Conservation (phyloP, 2,888 invertebrate genomes). For the Sthenelais limicola region DNA sequence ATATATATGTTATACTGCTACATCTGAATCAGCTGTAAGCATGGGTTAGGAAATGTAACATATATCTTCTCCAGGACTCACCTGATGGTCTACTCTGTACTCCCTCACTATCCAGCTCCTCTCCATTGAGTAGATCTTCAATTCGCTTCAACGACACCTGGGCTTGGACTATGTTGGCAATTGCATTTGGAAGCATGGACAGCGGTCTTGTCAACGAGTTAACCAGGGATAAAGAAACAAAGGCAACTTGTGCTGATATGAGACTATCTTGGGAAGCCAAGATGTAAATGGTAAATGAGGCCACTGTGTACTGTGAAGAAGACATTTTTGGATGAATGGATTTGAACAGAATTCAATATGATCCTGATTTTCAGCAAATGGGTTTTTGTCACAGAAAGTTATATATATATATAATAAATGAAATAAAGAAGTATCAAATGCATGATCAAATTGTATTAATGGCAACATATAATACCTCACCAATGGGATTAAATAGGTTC, state of each 20-base stretch:
- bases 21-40: too few relatives aligned
- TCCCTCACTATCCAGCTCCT: constrained; percentile 33
- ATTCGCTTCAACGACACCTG: constrained; percentile 27
- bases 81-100: constrained; percentile 5
- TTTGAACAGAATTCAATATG: too few relatives aligned
- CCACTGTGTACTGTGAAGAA: constrained; percentile 39
- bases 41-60: too few relatives aligned
- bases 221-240: constrained; percentile 42
- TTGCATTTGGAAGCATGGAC: constrained; percentile 39
- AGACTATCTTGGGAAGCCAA: constrained; percentile 22
- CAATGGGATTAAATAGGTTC: too few relatives aligned
- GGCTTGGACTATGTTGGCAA: constrained; percentile 39
- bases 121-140: constrained; percentile 25
- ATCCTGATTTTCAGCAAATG: too few relatives aligned
- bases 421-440: too few relatives aligned
- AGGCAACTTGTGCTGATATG: constrained; percentile 40
- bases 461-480: too few relatives aligned
- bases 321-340: too few relatives aligned
- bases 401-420: too few relatives aligned
- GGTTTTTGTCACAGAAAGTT: too few relatives aligned
- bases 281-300: constrained; percentile 37
- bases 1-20: too few relatives aligned
- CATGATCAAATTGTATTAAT: too few relatives aligned
- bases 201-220: constrained; percentile 40
- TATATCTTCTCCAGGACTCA: not conserved